Evolutionary conservation across 2,113 vertebrate species (phyloP).

Genomic region (Etheostoma spectabile): DNA sequence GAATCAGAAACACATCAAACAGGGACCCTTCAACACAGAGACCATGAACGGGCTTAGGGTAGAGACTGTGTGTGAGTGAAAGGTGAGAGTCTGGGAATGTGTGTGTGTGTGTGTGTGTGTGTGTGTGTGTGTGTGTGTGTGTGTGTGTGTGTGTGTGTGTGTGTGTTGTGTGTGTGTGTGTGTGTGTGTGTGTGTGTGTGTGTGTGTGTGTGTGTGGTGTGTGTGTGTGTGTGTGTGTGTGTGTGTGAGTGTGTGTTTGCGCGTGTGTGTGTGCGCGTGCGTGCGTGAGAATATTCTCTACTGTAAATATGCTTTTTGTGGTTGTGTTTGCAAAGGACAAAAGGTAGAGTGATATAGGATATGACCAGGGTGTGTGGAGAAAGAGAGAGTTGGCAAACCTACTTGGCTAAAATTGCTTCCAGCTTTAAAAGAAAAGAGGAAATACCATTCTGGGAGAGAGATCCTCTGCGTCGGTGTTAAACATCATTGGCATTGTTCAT

Average conservation of each 20-base stretch:
- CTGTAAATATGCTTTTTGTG: not conserved
- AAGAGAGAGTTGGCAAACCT: constrained; percentile 46
- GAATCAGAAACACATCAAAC: constrained; percentile 46
- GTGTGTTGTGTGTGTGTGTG: not conserved
- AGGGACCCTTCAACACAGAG: not conserved
- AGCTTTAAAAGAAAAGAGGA: constrained; percentile 76
- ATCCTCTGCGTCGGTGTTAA: constrained; percentile 73
- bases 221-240: not conserved
- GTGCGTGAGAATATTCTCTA: not conserved
- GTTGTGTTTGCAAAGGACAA: constrained; percentile 26
- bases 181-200: not conserved
- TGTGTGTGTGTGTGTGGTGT: no score
- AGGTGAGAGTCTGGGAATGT: not conserved
- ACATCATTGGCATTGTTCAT: constrained; percentile 72
- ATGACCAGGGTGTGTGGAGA: constrained; percentile 26
- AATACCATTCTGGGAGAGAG: constrained; percentile 73
- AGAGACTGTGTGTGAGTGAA: not conserved
- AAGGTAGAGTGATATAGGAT: constrained; percentile 45
- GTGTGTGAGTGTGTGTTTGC: not conserved
- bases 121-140: not conserved
- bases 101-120: not conserved
- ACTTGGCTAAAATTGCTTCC: constrained; percentile 75
- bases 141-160: not conserved
- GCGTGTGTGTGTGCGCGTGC: not conserved
- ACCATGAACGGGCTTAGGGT: constrained; percentile 7